Evolutionary conservation across 1,140 invertebrate species (phyloP), one percentile per base, ranked within the genome.

Genomic region (Philotrypesis tridentata): DNA sequence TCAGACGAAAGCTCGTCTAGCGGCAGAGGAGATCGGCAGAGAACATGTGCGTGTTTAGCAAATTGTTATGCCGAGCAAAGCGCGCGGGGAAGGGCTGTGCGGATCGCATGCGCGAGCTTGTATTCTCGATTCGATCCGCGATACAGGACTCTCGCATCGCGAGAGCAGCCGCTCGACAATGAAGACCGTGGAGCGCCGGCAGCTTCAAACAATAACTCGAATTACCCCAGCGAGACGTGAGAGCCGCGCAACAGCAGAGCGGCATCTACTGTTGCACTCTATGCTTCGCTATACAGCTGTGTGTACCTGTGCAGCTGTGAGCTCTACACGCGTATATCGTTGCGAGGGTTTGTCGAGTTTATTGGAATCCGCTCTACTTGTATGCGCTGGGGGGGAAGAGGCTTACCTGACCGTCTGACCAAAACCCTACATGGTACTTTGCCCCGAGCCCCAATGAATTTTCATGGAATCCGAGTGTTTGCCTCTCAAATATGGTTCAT

Each of bases 161-260:
- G 17, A 8, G 21, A 21, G 33, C n/a, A n/a, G 27, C 55, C 27
- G 1, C 25, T 37, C 21, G 75, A 68, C 75, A 68, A 48, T 48
- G 75, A 68, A 77, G 37, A 43, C 63, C 17, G 21, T 11, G 17
- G 37, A 7, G 23, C 40, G 11, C 25, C 33, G n/a, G 31, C 61
- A n/a, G 31, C 31, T 31, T 17, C 70, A 65, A 63, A 67, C 37
- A 73, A 73, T 77, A 29, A 67, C 61, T 77, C 37, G 37, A 68
- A 77, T 77, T 77, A 77, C 31, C 60, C 21, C 31, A 48, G 6
- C 27, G 68, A 76, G 73, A 76, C 73, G 29, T 33, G 48, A 55
- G 48, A 55, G 48, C 48, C 17, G 48, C n/a, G 21, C 48, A 55
- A 17, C 48, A 55, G 21, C 48, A 21, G 72, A 74, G 14, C 17